A percentile compares a stretch with the other conserved stretches of the same genome.
phyloP scores from a whole-genome alignment of 2,113 vertebrate genomes.

The Felis catus region DNA sequence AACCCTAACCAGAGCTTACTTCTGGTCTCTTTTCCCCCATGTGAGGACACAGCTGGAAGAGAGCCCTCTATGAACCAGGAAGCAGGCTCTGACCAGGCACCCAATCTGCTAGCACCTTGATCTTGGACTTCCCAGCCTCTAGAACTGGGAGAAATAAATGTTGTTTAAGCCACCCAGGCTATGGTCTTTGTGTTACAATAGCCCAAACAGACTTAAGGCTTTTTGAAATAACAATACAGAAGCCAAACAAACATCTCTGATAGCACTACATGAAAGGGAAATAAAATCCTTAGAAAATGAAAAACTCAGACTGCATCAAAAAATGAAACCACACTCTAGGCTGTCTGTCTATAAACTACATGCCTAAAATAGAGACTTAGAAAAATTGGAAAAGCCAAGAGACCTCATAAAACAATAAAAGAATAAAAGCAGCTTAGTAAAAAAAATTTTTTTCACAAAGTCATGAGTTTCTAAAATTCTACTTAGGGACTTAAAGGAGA shows the following conservation, averaged over 20 bases:
- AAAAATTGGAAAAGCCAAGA: not conserved
- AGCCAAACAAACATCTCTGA: not conserved
- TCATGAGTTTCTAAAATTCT: slow-evolving; percentile 5
- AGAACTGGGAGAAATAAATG: not conserved
- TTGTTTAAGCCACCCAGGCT: not conserved
- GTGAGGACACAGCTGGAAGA: not conserved
- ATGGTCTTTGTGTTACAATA: not conserved
- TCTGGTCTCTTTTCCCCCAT: not conserved
- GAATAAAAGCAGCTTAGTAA: not conserved
- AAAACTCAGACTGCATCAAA: not conserved
- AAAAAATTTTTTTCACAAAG: not conserved
- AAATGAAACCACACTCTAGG: not conserved
- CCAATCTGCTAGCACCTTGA: not conserved
- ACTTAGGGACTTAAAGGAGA: not conserved
- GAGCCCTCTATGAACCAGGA: not conserved
- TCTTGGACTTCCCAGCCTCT: not conserved
- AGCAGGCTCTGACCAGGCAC: not conserved
- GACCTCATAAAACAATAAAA: not conserved
- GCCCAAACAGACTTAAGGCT: not conserved
- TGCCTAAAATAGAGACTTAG: not conserved
- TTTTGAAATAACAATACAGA: not conserved
- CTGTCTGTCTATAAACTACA: not conserved
- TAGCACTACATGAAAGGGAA: not conserved
- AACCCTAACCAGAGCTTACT: not conserved
- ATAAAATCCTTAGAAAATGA: not conserved